Evolutionary conservation across 92 coral and sea anemone genomes (phyloP).

Genomic region (Actinostola sp.): DNA sequence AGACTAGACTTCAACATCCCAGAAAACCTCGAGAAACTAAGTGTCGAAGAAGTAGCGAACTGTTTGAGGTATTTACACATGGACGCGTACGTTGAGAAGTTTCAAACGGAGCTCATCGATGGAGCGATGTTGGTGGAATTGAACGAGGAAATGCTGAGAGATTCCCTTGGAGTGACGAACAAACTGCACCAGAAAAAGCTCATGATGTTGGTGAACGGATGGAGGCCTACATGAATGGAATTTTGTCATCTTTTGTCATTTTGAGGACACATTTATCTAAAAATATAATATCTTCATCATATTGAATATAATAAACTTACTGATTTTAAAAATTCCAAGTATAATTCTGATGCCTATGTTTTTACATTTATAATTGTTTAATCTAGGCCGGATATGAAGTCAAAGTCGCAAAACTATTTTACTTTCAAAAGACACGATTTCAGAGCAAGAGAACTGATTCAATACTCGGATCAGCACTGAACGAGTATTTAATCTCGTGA

Average conservation of each 20-base stretch:
- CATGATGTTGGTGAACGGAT: conserved; percentile 40
- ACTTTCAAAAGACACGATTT: too few relatives aligned
- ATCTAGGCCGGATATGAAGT: too few relatives aligned
- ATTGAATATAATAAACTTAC: too few relatives aligned
- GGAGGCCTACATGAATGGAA: conserved; percentile 42
- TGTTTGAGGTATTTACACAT: conserved; percentile 50
- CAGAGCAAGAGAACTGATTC: too few relatives aligned
- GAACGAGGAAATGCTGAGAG: conserved; percentile 20
- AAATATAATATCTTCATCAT: too few relatives aligned
- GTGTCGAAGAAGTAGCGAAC: conserved; percentile 44
- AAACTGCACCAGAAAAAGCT: conserved; percentile 38
- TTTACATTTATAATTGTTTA: too few relatives aligned
- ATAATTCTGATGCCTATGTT: too few relatives aligned
- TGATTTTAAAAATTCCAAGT: too few relatives aligned
- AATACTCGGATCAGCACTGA: too few relatives aligned
- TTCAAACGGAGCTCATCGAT: conserved; percentile 49
- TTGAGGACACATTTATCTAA: background rate
- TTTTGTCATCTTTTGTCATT: background rate
- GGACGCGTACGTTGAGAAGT: conserved; percentile 41
- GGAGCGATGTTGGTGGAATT: conserved; percentile 44
- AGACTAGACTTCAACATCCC: background rate
- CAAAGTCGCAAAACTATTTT: too few relatives aligned
- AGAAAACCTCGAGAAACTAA: conserved; percentile 6
- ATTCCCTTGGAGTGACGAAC: conserved; percentile 37
- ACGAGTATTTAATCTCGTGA: too few relatives aligned